Conservation (phyloP, 1,140 invertebrate genomes). For the Dryas iulia region DNA sequence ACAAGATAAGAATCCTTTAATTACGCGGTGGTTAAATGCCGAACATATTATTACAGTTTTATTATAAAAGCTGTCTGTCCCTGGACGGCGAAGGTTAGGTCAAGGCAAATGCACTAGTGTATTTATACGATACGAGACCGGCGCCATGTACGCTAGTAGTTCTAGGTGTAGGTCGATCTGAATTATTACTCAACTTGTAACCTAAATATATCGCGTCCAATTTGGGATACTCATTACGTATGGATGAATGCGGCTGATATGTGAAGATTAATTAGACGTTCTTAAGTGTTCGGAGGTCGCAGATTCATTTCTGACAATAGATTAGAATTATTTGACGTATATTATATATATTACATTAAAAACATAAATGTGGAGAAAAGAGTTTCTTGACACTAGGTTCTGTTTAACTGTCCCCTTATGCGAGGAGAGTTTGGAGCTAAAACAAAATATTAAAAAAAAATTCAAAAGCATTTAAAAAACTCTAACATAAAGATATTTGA, state of each 20-base stretch:
- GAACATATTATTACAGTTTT: background rate
- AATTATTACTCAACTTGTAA: constrained; percentile 11
- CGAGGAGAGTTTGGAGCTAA: too few species aligned
- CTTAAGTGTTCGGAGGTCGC: background rate
- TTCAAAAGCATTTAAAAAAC: too few species aligned
- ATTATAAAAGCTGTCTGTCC: constrained; percentile 4
- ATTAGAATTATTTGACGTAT: too few species aligned
- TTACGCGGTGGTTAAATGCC: background rate
- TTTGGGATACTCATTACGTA: background rate
- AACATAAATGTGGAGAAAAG: too few species aligned
- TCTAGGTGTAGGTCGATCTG: constrained; percentile 42
- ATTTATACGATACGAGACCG: constrained; percentile 30
- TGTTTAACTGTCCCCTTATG: too few species aligned
- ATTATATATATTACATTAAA: too few species aligned
- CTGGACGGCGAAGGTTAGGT: constrained; percentile 42
- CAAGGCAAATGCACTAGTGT: constrained; percentile 45
- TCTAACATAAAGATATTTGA: too few species aligned
- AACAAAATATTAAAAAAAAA: too few species aligned
- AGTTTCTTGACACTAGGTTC: too few species aligned
- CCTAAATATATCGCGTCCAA: constrained; percentile 10
- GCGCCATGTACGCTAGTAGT: constrained; percentile 16
- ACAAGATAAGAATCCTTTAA: background rate
- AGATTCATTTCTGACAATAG: too few species aligned
- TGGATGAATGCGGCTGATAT: constrained; percentile 1
- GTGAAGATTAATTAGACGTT: background rate